A percentile compares a stretch with the other conserved stretches of the same genome.
Evolutionary conservation across 2,113 vertebrate species (phyloP).

Genomic region (Tetraodon nigroviridis): DNA sequence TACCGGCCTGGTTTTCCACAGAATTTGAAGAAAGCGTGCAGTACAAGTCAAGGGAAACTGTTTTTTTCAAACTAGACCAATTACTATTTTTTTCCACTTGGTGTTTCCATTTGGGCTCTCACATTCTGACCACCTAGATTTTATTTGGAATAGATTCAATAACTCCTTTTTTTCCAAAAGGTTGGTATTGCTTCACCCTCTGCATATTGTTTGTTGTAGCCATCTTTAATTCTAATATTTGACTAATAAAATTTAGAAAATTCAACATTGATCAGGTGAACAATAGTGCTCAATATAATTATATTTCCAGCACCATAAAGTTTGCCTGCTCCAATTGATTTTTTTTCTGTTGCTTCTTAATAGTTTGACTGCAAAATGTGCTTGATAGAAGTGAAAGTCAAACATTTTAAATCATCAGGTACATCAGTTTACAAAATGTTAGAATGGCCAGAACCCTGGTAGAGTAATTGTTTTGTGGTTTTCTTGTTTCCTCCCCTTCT

Average conservation of each 20-base stretch:
- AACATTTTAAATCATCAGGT: background rate
- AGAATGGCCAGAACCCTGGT: no score
- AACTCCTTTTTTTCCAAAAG: slow-evolving; percentile 97
- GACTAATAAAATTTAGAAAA: slow-evolving; percentile 38
- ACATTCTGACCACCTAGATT: slow-evolving; percentile 97
- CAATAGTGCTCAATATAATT: slow-evolving; percentile 12
- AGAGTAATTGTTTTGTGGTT: background rate
- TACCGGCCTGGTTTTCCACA: slow-evolving; percentile 50
- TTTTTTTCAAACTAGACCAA: slow-evolving; percentile 68
- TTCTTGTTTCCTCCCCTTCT: background rate
- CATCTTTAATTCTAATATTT: slow-evolving; percentile 77
- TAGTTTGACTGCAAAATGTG: slow-evolving; percentile 7
- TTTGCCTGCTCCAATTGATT: background rate
- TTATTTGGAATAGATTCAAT: slow-evolving; percentile 99
- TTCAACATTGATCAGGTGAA: background rate
- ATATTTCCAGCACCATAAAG: background rate
- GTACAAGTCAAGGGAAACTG: slow-evolving; percentile 46
- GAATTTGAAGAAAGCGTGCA: slow-evolving; percentile 59
- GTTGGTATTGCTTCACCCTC: slow-evolving; percentile 99
- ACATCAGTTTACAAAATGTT: background rate
- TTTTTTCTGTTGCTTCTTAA: no score
- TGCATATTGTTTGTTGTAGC: slow-evolving; percentile 88
- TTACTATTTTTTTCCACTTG: slow-evolving; percentile 66
- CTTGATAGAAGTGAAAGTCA: no score
- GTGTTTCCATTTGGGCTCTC: slow-evolving; percentile 70